A percentile compares a stretch with the other conserved stretches of the same genome.
Conservation (phyloP, 2,888 invertebrate genomes). For the Prosopocoilus inquinatus region DNA sequence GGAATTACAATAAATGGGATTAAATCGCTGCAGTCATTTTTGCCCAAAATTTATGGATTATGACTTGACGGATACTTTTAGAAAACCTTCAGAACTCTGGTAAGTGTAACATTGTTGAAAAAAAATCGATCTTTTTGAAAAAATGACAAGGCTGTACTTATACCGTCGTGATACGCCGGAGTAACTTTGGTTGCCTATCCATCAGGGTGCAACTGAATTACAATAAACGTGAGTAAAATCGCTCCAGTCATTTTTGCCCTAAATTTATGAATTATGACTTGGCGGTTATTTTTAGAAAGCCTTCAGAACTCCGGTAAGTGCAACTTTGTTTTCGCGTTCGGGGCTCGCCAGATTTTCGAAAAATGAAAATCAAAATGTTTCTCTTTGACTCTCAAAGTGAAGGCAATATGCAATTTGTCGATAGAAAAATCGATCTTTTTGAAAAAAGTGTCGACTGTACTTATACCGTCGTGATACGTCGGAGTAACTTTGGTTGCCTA, state of each 20-base stretch:
- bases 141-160: no score
- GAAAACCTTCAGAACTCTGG: neutral
- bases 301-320: neutral
- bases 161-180: neutral
- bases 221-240: no score
- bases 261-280: no score
- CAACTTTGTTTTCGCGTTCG: neutral
- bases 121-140: no score
- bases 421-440: no score
- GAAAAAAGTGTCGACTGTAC: no score
- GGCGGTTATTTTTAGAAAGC: neutral
- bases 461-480: neutral
- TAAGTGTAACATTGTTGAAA: neutral
- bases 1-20: neutral
- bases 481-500: neutral
- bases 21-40: no score
- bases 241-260: no score
- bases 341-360: neutral
- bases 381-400: no score
- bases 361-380: no score
- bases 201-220: neutral
- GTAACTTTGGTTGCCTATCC: neutral
- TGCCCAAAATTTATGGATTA: no score
- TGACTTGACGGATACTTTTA: neutral
- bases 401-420: no score